Evolutionary conservation across 2,888 invertebrate species (phyloP).

Genomic region (Linnaemya vulpina): DNA sequence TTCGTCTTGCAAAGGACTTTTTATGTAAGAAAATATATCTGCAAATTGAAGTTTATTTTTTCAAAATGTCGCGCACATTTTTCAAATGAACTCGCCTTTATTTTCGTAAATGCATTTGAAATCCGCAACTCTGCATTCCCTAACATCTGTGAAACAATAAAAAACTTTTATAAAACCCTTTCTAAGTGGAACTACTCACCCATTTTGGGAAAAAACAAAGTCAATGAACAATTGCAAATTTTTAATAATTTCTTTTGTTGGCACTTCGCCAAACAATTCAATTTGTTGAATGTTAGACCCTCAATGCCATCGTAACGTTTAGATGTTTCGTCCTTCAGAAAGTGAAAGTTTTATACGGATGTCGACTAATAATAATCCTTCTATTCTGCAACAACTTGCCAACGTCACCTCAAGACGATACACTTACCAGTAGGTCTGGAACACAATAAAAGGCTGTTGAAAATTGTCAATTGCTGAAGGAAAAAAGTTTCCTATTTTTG

Average conservation of each 20-base stretch:
- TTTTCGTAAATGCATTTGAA: conserved; percentile 76
- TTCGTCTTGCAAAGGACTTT: conserved; percentile 73
- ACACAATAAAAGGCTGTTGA: too few relatives aligned
- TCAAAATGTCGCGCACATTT: neutral
- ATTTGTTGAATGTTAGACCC: conserved; percentile 75
- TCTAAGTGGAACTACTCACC: conserved; percentile 50
- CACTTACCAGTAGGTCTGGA: too few relatives aligned
- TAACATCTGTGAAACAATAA: conserved; percentile 6
- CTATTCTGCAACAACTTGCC: too few relatives aligned
- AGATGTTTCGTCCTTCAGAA: conserved; percentile 74
- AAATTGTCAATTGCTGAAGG: too few relatives aligned
- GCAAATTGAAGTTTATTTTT: neutral
- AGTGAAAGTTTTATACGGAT: neutral
- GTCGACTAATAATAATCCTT: too few relatives aligned
- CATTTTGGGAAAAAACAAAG: conserved; percentile 75
- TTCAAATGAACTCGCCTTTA: conserved; percentile 70
- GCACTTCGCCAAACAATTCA: conserved; percentile 78
- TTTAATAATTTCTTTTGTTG: conserved; percentile 75
- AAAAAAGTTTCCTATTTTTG: too few relatives aligned
- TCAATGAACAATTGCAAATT: conserved; percentile 78
- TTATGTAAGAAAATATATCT: conserved; percentile 76
- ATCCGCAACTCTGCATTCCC: conserved; percentile 77
- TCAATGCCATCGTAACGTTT: conserved; percentile 57
- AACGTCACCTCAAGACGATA: too few relatives aligned
- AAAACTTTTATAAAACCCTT: neutral